phyloP scores from a whole-genome alignment of 2,797 vertebrate genomes.

The Poeciliopsis infans region DNA sequence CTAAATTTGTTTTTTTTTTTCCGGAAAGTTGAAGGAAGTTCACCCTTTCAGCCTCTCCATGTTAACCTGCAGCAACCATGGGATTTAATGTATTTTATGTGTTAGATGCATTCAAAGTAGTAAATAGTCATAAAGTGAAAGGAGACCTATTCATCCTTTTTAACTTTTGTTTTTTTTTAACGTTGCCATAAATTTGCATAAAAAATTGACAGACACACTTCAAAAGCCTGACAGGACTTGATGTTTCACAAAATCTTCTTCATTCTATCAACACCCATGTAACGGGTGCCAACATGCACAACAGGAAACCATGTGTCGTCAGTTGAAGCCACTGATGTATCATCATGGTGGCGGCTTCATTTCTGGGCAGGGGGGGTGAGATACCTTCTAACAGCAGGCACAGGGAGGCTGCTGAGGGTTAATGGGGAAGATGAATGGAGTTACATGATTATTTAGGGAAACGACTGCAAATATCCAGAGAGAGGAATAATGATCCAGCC shows the following conservation, averaged over 20 bases:
- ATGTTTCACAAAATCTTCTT: background rate
- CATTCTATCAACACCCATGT: background rate
- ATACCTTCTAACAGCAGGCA: background rate
- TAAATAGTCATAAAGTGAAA: background rate
- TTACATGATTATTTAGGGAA: background rate
- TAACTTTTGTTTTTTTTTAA: background rate
- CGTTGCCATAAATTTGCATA: background rate
- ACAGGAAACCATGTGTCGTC: background rate
- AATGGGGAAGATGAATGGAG: background rate
- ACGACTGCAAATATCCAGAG: background rate
- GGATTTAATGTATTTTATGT: background rate
- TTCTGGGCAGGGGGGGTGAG: no score
- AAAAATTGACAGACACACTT: background rate
- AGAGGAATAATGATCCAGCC: background rate
- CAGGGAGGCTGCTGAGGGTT: background rate
- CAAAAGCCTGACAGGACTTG: background rate
- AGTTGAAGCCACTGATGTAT: background rate
- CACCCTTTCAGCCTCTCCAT: background rate
- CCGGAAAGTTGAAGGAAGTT: background rate
- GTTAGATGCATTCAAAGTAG: background rate
- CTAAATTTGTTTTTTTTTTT: slow-evolving; percentile 15
- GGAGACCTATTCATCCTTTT: background rate
- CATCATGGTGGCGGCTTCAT: background rate
- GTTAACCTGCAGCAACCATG: background rate
- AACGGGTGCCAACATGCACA: background rate